Evolutionary conservation across 2,113 vertebrate genomes (phyloP).

Genomic region (Galemys pyrenaicus): DNA sequence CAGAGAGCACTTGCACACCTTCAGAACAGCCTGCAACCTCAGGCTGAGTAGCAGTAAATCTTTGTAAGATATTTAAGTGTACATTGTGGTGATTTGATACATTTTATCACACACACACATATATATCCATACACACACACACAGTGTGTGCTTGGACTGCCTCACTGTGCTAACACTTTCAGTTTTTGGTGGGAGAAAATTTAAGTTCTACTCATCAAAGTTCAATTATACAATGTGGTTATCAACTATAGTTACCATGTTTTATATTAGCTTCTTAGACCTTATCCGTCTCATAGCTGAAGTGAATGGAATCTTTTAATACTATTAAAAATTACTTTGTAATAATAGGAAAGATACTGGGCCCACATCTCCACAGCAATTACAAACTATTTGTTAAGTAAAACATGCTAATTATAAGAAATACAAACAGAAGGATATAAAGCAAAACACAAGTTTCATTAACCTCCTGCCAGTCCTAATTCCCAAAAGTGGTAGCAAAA

Average conservation of each 20-base stretch:
- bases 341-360: background rate
- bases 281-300: background rate
- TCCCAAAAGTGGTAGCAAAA: constrained; percentile 16
- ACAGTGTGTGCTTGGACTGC: background rate
- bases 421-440: background rate
- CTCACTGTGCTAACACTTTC: too few relatives aligned
- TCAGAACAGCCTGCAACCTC: too few relatives aligned
- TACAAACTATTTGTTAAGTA: background rate
- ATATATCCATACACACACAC: background rate
- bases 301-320: background rate
- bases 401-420: constrained; percentile 8
- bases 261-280: background rate
- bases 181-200: background rate
- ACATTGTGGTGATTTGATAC: too few relatives aligned
- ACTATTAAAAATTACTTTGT: background rate
- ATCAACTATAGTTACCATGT: background rate
- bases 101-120: too few relatives aligned
- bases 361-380: background rate
- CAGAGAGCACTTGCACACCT: too few relatives aligned
- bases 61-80: too few relatives aligned
- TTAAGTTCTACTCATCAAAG: constrained; percentile 11
- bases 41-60: too few relatives aligned
- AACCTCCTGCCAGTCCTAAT: background rate
- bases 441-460: background rate
- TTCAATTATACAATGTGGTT: background rate